Percentiles rank a stretch among this genome's conserved stretches.
Evolutionary conservation across 2,888 invertebrate species (phyloP).

Genomic region (Xylocampa areola): DNA sequence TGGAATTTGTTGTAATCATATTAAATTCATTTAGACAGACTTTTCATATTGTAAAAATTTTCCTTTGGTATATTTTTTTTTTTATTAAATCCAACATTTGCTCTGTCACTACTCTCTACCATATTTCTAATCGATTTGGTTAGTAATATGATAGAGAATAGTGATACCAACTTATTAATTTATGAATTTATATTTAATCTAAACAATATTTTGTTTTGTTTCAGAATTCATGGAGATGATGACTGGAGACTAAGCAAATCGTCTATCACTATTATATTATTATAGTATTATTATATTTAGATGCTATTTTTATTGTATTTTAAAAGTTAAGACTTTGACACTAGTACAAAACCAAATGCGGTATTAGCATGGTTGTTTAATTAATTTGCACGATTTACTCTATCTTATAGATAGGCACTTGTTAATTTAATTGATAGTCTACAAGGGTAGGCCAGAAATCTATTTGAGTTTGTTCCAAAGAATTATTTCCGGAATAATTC

Average conservation of each 20-base stretch:
- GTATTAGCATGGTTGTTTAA: constrained; percentile 82
- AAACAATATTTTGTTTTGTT: constrained; percentile 68
- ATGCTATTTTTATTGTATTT: constrained; percentile 75
- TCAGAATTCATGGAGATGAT: constrained; percentile 98
- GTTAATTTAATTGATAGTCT: constrained; percentile 64
- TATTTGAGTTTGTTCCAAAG: constrained; percentile 74
- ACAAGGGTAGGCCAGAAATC: constrained; percentile 61
- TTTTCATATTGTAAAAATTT: too few relatives aligned
- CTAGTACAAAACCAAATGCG: constrained; percentile 85
- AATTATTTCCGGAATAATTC: constrained; percentile 86
- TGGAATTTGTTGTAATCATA: constrained; percentile 11
- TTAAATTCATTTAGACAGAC: constrained; percentile 8
- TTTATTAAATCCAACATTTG: constrained; percentile 3
- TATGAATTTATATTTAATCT: not conserved
- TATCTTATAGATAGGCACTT: constrained; percentile 84
- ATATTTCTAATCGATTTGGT: not conserved
- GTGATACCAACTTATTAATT: too few relatives aligned
- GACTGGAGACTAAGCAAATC: constrained; percentile 93
- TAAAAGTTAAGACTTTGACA: constrained; percentile 75
- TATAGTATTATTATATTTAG: constrained; percentile 77
- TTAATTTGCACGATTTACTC: constrained; percentile 67
- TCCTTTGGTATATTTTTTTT: too few relatives aligned
- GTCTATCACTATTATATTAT: constrained; percentile 59
- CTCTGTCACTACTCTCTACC: not conserved
- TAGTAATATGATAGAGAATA: too few relatives aligned